These are phyloP conservation scores for Galleria mellonella DNA, from an alignment of 1,140 invertebrate genomes.

Conservation along the genomic window DNA sequence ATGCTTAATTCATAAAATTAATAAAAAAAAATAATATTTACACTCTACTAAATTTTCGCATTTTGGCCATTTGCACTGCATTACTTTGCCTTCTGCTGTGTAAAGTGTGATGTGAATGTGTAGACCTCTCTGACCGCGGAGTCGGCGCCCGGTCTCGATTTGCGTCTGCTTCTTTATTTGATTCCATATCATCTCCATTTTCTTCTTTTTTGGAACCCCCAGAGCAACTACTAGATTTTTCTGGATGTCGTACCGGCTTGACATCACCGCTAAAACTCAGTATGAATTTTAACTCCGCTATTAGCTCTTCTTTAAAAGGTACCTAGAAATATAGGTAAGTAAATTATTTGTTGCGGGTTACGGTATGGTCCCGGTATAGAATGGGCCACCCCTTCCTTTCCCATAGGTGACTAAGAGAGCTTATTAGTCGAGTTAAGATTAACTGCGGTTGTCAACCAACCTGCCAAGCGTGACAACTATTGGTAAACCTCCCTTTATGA, in stretches of 20 bases:
- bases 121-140: constrained; percentile 45
- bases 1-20: background rate
- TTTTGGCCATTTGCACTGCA: constrained; percentile 47
- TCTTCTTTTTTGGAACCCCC: constrained; percentile 46
- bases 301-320: constrained; percentile 80
- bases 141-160: constrained; percentile 30
- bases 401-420: no score
- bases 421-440: no score
- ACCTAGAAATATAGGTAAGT: constrained; percentile 64
- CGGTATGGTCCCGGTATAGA: no score
- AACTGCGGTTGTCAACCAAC: no score
- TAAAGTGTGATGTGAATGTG: constrained; percentile 45
- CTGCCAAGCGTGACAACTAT: no score
- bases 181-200: constrained; percentile 30
- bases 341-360: no score
- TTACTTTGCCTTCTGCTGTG: constrained; percentile 59
- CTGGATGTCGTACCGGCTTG: constrained; percentile 76
- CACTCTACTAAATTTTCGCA: constrained; percentile 39
- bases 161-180: constrained; percentile 24
- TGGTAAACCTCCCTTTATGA: no score
- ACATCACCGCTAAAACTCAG: constrained; percentile 83
- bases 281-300: constrained; percentile 84
- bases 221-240: constrained; percentile 43
- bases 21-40: background rate
- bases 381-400: no score